Evolutionary conservation across 2,888 invertebrate species (phyloP), one percentile per base, ranked within the genome.

Genomic region (Coelopa pilipes): DNA sequence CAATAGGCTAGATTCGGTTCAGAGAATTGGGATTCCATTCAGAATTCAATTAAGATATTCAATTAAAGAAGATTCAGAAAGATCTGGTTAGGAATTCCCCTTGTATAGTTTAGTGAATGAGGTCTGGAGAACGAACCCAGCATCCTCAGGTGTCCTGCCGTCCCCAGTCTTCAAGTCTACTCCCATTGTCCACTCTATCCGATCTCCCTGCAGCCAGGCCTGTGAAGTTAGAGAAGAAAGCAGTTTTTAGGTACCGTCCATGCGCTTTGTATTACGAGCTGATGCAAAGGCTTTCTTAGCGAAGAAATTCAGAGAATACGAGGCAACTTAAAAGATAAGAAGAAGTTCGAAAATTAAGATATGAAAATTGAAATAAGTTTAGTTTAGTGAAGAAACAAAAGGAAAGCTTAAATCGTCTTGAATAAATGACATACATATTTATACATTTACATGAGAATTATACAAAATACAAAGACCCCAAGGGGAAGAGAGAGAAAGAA

Each of bases 231-330:
- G 49, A 53, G 53, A 53, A 53, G 75, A 76, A 75, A 78, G 76
- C 76, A 77, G 75, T 78, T 81, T n/a, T 81, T 78, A 83, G 83
- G 82, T 86, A 84, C 86, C 86, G 86, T 86, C 86, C 86, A 86
- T 34, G 81, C 82, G 86, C 84, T 86, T 85, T 86, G 82, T 73
- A 70, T 62, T 74, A 72, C 59, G 67, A 63, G 34, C 45, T 65
- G 17, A 50, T 53, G 63, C 63, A 65, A 63, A 55, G 11, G 55
- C 55, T 71, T 71, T 50, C 24, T 24, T 50, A 50, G 50, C 47
- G 15, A 50, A 53, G 47, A 65, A 55, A 63, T 34, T 62, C 53
- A 71, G 13, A 71, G 11, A 71, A 69, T 75, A 71, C 57, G 70
- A 73, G 62, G n/a, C 71, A 63, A 70, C 68, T 72, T 55, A 70